These are phyloP conservation scores for Thelaira solivaga DNA, from an alignment of 2,888 invertebrate genomes.

Conservation along the genomic window DNA sequence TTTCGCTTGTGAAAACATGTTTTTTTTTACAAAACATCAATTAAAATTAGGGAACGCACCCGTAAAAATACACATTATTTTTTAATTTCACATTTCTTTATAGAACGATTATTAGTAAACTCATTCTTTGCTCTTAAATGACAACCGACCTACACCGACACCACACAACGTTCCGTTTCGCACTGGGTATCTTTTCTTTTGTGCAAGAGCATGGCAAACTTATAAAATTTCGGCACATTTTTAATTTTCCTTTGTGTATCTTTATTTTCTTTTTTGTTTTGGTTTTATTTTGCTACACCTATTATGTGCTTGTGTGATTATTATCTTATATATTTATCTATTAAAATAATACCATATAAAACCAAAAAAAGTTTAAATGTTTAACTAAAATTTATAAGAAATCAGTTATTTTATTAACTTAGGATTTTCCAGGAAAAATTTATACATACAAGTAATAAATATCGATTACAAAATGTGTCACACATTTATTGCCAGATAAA, in stretches of 20 bases:
- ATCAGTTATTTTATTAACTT: no score
- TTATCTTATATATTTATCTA: constrained; percentile 2
- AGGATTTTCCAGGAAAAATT: no score
- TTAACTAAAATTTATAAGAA: no score
- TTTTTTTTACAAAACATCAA: background rate
- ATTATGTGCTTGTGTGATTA: constrained; percentile 1
- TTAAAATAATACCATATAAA: no score
- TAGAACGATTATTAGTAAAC: background rate
- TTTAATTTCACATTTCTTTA: constrained; percentile 1
- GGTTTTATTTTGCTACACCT: background rate
- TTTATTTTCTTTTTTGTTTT: background rate
- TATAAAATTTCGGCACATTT: constrained; percentile 40
- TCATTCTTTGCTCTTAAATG: constrained; percentile 16
- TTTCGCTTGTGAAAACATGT: background rate
- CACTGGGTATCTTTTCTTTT: constrained; percentile 58
- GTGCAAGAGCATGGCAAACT: constrained; percentile 30
- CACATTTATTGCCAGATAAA: no score
- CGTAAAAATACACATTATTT: background rate
- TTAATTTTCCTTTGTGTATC: background rate
- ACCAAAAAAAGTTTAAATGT: no score
- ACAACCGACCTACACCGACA: constrained; percentile 19
- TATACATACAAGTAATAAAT: no score
- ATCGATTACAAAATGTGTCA: no score
- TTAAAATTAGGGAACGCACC: background rate
- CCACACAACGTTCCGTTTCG: constrained; percentile 36